These are phyloP conservation scores for Nephrotoma flavescens DNA, from an alignment of 2,888 invertebrate species.

Conservation along the genomic window DNA sequence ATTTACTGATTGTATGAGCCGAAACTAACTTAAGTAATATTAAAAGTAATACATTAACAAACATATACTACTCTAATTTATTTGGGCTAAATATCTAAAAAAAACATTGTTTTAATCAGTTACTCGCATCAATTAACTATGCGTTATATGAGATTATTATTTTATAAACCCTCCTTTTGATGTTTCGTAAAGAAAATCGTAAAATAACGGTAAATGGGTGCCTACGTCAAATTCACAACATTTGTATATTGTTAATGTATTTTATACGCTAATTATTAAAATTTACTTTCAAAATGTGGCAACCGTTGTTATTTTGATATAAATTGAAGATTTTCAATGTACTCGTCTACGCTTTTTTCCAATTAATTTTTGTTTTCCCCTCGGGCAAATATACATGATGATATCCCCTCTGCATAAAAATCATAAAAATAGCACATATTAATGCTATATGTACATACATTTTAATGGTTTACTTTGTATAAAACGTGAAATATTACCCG, in stretches of 20 bases:
- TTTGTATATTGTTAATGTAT: too few species aligned
- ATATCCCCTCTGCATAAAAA: neutral
- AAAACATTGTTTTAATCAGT: neutral
- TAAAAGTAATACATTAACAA: too few species aligned
- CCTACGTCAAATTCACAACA: too few species aligned
- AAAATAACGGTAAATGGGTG: too few species aligned
- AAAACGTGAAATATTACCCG: neutral
- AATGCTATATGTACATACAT: neutral
- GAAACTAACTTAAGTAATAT: too few species aligned
- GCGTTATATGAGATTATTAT: neutral
- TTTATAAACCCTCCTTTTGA: neutral
- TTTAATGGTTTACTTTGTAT: neutral
- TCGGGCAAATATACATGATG: neutral
- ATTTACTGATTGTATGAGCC: too few species aligned
- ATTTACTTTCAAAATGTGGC: neutral
- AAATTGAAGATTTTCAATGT: neutral
- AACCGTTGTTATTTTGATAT: neutral
- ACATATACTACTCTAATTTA: neutral
- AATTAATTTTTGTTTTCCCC: neutral
- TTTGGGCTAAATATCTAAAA: neutral
- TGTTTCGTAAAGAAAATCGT: neutral
- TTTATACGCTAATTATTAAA: neutral
- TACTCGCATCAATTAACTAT: neutral
- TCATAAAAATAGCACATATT: too few species aligned
- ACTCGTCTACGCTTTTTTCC: neutral